These are phyloP conservation scores for Paratrypauchen microcephalus DNA, from an alignment of 2,797 vertebrate species.

Conservation along the genomic window DNA sequence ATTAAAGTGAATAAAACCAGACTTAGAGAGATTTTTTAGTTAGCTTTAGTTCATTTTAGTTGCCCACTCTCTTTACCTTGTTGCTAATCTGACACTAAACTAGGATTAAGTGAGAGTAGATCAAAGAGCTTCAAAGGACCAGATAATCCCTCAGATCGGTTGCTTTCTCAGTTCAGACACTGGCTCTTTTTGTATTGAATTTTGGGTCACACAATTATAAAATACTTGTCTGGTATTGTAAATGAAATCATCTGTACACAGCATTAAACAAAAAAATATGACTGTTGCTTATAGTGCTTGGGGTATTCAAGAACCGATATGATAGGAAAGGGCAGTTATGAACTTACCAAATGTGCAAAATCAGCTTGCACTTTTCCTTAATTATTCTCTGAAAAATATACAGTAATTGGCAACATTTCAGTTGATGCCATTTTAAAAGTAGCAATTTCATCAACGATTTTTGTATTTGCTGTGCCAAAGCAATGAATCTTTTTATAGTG, in stretches of 20 bases:
- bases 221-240: background rate
- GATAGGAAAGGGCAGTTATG: background rate
- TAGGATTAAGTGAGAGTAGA: constrained; percentile 39
- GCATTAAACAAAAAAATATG: background rate
- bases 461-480: no score
- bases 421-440: no score
- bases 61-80: constrained; percentile 39
- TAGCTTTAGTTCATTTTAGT: no score
- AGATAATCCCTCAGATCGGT: background rate
- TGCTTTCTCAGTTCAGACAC: background rate
- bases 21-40: constrained; percentile 2
- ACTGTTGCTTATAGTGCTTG: no score
- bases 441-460: no score
- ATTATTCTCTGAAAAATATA: background rate
- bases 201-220: background rate
- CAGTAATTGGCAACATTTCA: no score
- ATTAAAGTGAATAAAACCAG: constrained; percentile 28
- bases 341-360: background rate
- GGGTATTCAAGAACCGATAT: background rate
- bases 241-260: background rate
- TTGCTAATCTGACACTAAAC: constrained; percentile 50
- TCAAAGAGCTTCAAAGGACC: constrained; percentile 27
- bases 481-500: no score
- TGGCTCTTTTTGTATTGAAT: background rate
- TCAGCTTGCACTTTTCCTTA: background rate